Base-by-base conservation (phyloP, 2,888 invertebrate species). In the Epirrhoe alternata region DNA sequence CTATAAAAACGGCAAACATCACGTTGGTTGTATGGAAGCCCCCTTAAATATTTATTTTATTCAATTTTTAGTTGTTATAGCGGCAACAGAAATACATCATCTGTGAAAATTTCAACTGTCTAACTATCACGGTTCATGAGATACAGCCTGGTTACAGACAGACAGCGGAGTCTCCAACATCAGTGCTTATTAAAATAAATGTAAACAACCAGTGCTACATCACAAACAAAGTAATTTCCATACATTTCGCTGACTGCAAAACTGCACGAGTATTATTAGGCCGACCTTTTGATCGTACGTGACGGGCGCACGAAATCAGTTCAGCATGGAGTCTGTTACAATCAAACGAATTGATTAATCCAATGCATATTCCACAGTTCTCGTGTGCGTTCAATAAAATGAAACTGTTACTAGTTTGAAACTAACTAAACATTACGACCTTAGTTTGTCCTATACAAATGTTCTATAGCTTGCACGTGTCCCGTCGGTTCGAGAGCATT, bases 381-480 rank as follows among this genome's bases (percentile, higher is more conserved):
- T 61, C 61, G 54, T 68, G 66, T 64, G 61, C 58, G 52, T 38
- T 61, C 69, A 76, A 75, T 75, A 73, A 75, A 77, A 72, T 63
- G 55, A 61, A 74, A 75, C 66, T 35, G 62, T 72, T 73, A 71
- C 72, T 38, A 57, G 62, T 73, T 72, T 16, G 59, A 65, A 74
- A 72, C 73, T 69, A 69, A 73, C 70, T 72, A 75, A 72, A 71
- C 69, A 71, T 73, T 76, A 70, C 71, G 66, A 72, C 66, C 67
- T 69, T 73, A 68, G 68, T 73, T 72, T 66, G 70, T 66, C 72
- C 66, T 59, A 50, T 73, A 66, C 70, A 72, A 75, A 72, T 72
- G 74, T 73, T 68, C 75, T 72, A 67, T 73, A 74, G 69, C 64
- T 59, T 74, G 77, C 77, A 82, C 80, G 78, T 78, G 76, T 67